Evolutionary conservation across 2,888 invertebrate species (phyloP), one percentile per base, ranked within the genome.

Genomic region (Thysanoteuthis rhombus): DNA sequence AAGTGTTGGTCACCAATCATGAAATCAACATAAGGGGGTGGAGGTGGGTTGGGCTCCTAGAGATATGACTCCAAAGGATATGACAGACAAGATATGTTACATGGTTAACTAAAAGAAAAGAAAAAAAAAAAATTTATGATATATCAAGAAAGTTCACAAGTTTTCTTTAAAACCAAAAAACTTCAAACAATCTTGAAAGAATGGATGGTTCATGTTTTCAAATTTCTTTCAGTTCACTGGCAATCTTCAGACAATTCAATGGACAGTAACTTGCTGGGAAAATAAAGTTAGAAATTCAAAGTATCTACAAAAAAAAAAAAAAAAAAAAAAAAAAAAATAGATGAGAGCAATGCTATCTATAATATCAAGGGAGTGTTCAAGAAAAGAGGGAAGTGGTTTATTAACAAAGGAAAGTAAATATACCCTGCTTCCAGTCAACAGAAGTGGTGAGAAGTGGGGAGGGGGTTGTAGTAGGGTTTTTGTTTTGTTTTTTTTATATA

Each of bases 81-180:
- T 90, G n/a, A 39, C n/a, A 32, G n/a, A n/a, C n/a, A n/a, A 90
- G 28, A 90, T 90, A 90, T 90, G 90, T 90, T 90, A 90, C 90
- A 90, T 90, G 90, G 90, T 36, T 16, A 45, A 45, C 19, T 12
- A 45, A 45, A 45, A 45, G 19, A 52, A 5, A 22, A 52, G 22
- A 52, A 52, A 52, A 52, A 25, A 0, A 52, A 75, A 5, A 10
- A 32, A 58, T 58, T 25, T 32, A 58, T 28, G 8, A 45, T 16
- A 25, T 28, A 58, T n/a, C n/a, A n/a, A n/a, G 32, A 2, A 75
- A 75, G 75, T 75, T 36, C 75, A 75, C 36, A 75, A 75, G 75
- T 19, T n/a, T 75, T 75, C 75, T 75, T 75, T 75, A 36, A 75
- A 75, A 75, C 3, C n/a, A 75, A 16, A 75, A 75, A 75, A 75